Conservation (phyloP, 2,888 invertebrate species). For the Drosophila bunnanda region DNA sequence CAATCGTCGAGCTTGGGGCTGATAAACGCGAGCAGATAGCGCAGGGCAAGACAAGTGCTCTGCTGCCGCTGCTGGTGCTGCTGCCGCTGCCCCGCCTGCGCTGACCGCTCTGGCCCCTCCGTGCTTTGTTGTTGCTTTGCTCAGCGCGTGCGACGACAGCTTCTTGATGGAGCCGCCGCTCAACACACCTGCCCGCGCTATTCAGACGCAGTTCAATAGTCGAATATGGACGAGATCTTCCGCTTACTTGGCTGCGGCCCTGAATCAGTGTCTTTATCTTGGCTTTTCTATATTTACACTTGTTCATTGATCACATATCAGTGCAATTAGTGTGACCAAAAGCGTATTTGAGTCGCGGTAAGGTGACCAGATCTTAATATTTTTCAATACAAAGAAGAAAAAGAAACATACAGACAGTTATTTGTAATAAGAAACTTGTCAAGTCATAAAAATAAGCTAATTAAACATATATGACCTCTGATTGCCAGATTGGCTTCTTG, state of each 20-base stretch:
- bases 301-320: constrained; percentile 18
- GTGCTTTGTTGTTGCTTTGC: constrained; percentile 4
- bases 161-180: constrained; percentile 14
- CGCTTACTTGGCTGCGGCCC: constrained; percentile 12
- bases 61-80: not conserved
- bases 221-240: constrained; percentile 13
- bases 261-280: constrained; percentile 23
- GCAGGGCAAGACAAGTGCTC: constrained; percentile 30
- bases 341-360: not conserved
- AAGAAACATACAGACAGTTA: no score
- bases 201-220: constrained; percentile 3
- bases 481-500: no score
- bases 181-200: constrained; percentile 13
- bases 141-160: constrained; percentile 12
- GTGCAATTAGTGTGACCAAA: constrained; percentile 1
- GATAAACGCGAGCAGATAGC: constrained; percentile 40
- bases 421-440: not conserved
- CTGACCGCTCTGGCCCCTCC: constrained; percentile 1
- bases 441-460: not conserved
- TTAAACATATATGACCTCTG: no score
- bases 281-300: not conserved
- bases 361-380: not conserved
- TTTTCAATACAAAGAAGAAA: no score
- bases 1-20: constrained; percentile 13
- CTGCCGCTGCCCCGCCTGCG: not conserved